Conservation (phyloP, 1,140 invertebrate genomes). For the Bombus superbus region DNA sequence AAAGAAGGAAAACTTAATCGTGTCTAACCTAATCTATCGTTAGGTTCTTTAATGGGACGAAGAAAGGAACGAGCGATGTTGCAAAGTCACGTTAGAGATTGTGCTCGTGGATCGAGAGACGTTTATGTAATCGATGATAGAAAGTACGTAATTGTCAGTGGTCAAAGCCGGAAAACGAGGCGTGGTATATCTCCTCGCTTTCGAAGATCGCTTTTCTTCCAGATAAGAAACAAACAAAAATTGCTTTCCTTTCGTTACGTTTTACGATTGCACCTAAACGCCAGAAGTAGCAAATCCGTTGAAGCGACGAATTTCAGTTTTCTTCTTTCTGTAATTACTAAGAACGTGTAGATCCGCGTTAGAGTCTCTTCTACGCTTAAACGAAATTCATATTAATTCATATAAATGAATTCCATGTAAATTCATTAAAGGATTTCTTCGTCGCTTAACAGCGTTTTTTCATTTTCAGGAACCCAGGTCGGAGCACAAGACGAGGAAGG, state of each 20-base stretch:
- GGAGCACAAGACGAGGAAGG: constrained; percentile 87
- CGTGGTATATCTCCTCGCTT: neutral
- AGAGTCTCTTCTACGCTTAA: neutral
- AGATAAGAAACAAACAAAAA: neutral
- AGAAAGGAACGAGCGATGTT: neutral
- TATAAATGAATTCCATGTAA: neutral
- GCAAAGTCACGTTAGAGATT: constrained; percentile 3
- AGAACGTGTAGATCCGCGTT: too few relatives aligned
- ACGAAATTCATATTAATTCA: neutral
- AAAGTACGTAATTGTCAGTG: constrained; percentile 36
- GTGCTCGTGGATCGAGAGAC: constrained; percentile 10
- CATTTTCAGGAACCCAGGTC: constrained; percentile 67
- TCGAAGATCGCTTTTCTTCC: neutral
- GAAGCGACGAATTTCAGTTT: neutral
- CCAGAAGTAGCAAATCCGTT: too few relatives aligned
- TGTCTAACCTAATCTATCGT: neutral
- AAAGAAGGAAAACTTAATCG: neutral
- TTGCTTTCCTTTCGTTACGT: neutral
- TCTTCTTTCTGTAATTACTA: neutral
- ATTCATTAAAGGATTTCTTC: neutral
- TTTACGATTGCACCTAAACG: neutral
- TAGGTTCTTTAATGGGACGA: neutral
- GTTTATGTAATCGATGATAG: constrained; percentile 49
- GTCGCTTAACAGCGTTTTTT: neutral
- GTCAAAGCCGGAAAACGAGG: neutral